These are phyloP conservation scores for Protosalanx chinensis DNA, from an alignment of 2,797 vertebrate genomes.

Conservation along the genomic window DNA sequence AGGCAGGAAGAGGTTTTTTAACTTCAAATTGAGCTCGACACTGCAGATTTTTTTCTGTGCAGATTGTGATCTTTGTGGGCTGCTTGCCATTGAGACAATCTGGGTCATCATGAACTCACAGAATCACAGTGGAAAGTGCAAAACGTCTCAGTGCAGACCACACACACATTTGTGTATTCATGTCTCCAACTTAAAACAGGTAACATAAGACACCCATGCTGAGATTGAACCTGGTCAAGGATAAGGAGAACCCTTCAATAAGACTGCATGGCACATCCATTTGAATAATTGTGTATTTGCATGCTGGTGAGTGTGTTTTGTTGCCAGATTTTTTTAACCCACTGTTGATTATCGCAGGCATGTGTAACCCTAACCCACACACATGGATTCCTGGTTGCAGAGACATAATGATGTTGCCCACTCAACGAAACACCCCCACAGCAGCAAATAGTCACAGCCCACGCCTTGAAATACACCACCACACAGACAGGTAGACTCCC, in stretches of 20 bases:
- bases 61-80: background rate
- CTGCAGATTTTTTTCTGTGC: constrained; percentile 8
- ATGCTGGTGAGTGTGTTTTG: background rate
- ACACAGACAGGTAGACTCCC: background rate
- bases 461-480: background rate
- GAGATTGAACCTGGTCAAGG: constrained; percentile 4
- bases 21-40: background rate
- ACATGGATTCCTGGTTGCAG: constrained; percentile 53
- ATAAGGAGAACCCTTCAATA: background rate
- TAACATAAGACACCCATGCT: too few relatives aligned
- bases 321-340: background rate
- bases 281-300: background rate
- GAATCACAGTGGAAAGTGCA: background rate
- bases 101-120: constrained; percentile 3
- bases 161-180: too few relatives aligned
- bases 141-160: background rate
- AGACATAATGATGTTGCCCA: constrained; percentile 62
- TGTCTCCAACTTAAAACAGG: too few relatives aligned
- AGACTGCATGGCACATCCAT: background rate
- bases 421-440: constrained; percentile 39
- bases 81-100: background rate
- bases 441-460: constrained; percentile 55
- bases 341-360: constrained; percentile 27
- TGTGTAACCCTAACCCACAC: constrained; percentile 28
- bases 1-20: too few relatives aligned